Conservation (phyloP, 1,140 invertebrate genomes). For the Lithobius niger region DNA sequence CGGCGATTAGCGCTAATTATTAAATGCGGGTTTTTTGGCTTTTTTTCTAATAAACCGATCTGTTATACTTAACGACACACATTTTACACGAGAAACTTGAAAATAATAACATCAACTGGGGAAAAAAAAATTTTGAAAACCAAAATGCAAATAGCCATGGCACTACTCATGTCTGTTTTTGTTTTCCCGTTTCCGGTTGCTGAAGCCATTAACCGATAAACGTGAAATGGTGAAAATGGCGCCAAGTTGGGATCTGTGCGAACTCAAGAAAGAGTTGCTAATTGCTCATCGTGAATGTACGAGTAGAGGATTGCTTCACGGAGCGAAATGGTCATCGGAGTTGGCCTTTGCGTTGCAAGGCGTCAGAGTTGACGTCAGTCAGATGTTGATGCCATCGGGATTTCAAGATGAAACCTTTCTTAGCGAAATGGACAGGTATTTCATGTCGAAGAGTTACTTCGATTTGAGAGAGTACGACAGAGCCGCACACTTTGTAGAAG, state of each 20-base stretch:
- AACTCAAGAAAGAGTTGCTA: conserved; percentile 47
- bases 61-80: no score
- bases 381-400: conserved; percentile 11
- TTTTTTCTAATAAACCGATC: no score
- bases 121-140: no score
- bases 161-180: no score
- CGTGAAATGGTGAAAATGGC: no score
- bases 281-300: conserved; percentile 52
- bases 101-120: no score
- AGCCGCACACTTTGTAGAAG: conserved; percentile 66
- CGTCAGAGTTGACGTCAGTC: conserved; percentile 1
- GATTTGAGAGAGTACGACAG: conserved; percentile 85
- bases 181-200: no score
- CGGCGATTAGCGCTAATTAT: no score
- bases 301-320: conserved; percentile 51
- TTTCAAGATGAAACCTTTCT: conserved; percentile 21
- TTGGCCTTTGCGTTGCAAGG: background rate
- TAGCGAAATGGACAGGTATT: conserved; percentile 52
- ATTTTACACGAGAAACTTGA: no score
- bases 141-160: no score
- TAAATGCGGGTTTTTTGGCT: no score
- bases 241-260: conserved; percentile 24
- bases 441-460: conserved; percentile 76
- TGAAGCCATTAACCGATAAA: no score
- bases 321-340: conserved; percentile 50